Conservation (phyloP, 2,113 vertebrate genomes). For the Pomatorhinus ruficollis region DNA sequence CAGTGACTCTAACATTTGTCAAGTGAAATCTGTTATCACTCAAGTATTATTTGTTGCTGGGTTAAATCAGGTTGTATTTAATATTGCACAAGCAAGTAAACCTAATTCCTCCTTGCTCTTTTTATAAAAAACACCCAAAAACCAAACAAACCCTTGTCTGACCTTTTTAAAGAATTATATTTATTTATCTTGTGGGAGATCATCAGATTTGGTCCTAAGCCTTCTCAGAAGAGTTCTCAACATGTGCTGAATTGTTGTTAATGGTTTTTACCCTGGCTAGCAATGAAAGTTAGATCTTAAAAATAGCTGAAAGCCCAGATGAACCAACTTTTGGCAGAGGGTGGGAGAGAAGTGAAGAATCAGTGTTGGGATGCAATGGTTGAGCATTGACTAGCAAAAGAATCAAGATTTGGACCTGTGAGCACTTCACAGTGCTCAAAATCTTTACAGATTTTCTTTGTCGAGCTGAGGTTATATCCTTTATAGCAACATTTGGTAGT, state of each 20-base stretch:
- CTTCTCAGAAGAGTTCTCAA: conserved; percentile 1
- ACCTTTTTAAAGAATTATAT: not conserved
- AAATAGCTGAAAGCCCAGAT: not conserved
- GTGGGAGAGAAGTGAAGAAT: not conserved
- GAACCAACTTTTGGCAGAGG: not conserved
- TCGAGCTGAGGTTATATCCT: conserved; percentile 72
- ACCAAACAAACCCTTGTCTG: not conserved
- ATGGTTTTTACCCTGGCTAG: not conserved
- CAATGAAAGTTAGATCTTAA: conserved; percentile 38
- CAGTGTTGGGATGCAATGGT: not conserved
- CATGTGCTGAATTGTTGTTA: not conserved
- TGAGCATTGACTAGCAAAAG: not conserved
- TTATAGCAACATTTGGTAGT: conserved; percentile 78
- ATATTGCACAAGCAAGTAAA: not conserved
- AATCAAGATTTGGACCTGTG: conserved; percentile 18
- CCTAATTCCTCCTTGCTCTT: not conserved
- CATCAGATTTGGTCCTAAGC: not conserved
- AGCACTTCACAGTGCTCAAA: conserved; percentile 58
- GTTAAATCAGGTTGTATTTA: not conserved
- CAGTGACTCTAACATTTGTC: not conserved
- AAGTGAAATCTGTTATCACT: not conserved
- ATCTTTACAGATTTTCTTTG: conserved; percentile 67
- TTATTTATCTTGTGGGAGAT: not conserved
- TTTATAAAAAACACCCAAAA: not conserved
- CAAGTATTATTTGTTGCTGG: not conserved